Evolutionary conservation across 2,888 invertebrate species (phyloP), one percentile per base, ranked within the genome.

Genomic region (Parelbella ahira): DNA sequence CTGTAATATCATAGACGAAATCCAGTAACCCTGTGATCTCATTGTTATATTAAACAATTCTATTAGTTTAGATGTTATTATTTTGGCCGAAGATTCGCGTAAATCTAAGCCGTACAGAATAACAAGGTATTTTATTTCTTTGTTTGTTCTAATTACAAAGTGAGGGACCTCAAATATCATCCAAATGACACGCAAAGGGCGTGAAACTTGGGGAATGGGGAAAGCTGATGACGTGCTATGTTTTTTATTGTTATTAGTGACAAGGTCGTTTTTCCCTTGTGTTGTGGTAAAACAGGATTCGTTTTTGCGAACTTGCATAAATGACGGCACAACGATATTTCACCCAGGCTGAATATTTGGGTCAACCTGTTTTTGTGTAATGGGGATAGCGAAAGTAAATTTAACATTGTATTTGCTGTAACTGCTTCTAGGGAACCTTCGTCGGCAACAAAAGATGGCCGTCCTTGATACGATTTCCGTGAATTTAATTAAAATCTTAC

Each of bases 311-410:
- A 79, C 75, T 83, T 80, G 81, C 81, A 81, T 75, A 81, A 82
- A 83, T 75, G 79, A 77, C 74, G 68, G 63, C 71, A 69, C 73
- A 71, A 71, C 80, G 71, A 81, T 86, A 80, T 83, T 82, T 82
- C 70, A 81, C 75, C 68, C 63, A 68, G 68, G 63, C 66, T 67
- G 74, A 74, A 79, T 79, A 86, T 86, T 87, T 77, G 78, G 86
- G 86, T 84, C 84, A 83, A 82, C 78, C 76, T 84, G 84, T 80
- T 84, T 84, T 86, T 86, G 78, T 77, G 73, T 82, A 82, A 82
- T 78, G 66, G 70, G 74, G 71, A 81, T 82, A 77, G 80, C 77
- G 79, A 74, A 80, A 82, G 82, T 75, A 79, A 79, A 82, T 81
- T 81, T 74, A 72, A 76, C 77, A 72, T 81, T 80, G 73, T 81